Base-by-base conservation (phyloP, 2,113 vertebrate genomes). In the Pipa parva region DNA sequence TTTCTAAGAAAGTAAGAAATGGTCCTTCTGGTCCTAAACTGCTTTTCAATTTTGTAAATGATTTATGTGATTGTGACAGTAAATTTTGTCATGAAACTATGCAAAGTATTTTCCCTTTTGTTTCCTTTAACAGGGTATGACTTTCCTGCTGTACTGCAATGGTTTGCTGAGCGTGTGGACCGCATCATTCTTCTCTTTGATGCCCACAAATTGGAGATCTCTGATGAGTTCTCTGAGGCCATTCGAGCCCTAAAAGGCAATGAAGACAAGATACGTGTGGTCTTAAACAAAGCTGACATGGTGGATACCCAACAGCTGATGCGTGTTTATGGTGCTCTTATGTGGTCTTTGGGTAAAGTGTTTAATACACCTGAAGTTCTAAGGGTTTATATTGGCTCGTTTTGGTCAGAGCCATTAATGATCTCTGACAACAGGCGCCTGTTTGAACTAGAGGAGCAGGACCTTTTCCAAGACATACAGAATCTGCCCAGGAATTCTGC, bases 281-380 rank as follows among this genome's bases (percentile, higher is more conserved):
- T 97, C 49, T 90, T 97, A 49, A 97, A 97, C 89, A 97, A 97
- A 75, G 94, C 95, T 0, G 95, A 97, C 84, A 90, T 90, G 92
- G 92, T 97, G 81, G 92, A 91, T 56, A 94, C 95, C 1, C 95
- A 97, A 83, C 94, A 97, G 87, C 83, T 97, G 73, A 95, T 97
- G 95, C 77, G 94, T 0, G 94, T 97, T 25, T 97, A 97, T 7
- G 95, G 95, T 0, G 95, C 95, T 0, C 85, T 97, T 71, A 95
- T 97, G 95, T 97, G 95, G 95, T 92, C 93, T 1, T 81, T 97
- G 75, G 94, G 95, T 20, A 95, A 95, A 73, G 94, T 92, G 62
- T 92, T 97, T 70, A 83, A 88, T 71, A 94, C 92, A 1, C 95
- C 95, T 0, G 95, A 97, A 81, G 95, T 97, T 20, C 84, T 97